Evolutionary conservation across 2,888 invertebrate species (phyloP).

Genomic region (Nephrocerus scutellatus): DNA sequence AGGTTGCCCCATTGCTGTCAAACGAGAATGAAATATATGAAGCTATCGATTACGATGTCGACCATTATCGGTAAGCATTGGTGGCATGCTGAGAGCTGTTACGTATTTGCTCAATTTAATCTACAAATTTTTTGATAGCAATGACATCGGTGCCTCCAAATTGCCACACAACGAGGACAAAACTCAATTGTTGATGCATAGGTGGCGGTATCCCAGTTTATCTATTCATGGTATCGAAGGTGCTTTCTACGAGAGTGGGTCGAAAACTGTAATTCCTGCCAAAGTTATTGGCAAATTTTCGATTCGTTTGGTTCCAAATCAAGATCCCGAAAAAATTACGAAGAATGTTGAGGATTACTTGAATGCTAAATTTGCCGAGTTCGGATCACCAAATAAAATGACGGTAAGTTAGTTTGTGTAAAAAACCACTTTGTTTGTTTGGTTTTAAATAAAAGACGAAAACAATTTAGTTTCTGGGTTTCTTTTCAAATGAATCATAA

Average conservation of each 20-base stretch:
- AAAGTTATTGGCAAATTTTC: slow-evolving; percentile 97
- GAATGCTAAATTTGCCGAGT: slow-evolving; percentile 67
- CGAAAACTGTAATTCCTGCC: slow-evolving; percentile 90
- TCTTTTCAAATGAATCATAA: background rate
- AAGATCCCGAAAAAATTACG: slow-evolving; percentile 76
- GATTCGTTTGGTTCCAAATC: slow-evolving; percentile 91
- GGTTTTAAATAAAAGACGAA: background rate
- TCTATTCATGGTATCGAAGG: slow-evolving; percentile 93
- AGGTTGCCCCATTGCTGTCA: slow-evolving; percentile 56
- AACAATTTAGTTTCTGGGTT: background rate
- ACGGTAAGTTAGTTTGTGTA: slow-evolving; percentile 43
- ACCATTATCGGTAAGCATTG: slow-evolving; percentile 58
- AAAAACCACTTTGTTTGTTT: too few relatives aligned
- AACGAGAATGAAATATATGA: slow-evolving; percentile 68
- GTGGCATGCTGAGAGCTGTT: background rate
- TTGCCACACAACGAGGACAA: slow-evolving; percentile 74
- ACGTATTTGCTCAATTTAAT: slow-evolving; percentile 2
- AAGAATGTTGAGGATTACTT: slow-evolving; percentile 71
- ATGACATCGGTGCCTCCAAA: slow-evolving; percentile 61
- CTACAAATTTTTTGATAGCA: slow-evolving; percentile 36
- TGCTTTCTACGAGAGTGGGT: slow-evolving; percentile 87
- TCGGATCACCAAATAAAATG: slow-evolving; percentile 81
- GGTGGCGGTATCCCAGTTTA: slow-evolving; percentile 91
- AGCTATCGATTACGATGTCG: slow-evolving; percentile 78
- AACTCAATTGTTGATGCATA: slow-evolving; percentile 78